Evolutionary conservation across 2,797 vertebrate species (phyloP).

Genomic region (Chelon auratus): DNA sequence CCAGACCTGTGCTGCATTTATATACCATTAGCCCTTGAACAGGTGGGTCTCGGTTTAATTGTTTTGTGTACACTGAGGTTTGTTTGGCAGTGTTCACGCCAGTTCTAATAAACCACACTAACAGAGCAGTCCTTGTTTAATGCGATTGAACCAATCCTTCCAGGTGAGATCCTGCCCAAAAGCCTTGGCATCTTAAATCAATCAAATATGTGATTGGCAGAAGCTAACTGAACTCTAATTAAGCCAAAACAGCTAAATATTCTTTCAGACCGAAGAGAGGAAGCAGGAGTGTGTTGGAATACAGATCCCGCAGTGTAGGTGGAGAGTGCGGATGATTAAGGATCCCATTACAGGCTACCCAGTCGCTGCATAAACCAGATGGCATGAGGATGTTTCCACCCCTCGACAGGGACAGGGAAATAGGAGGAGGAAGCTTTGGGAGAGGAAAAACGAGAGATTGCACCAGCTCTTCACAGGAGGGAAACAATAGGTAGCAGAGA

Average conservation of each 20-base stretch:
- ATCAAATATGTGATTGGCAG: neutral
- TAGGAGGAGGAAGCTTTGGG: constrained; percentile 8
- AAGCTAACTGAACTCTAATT: too few relatives aligned
- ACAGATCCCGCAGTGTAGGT: neutral
- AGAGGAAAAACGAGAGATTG: constrained; percentile 41
- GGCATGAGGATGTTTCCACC: constrained; percentile 30
- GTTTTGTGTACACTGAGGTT: too few relatives aligned
- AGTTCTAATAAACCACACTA: too few relatives aligned
- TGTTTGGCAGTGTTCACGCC: too few relatives aligned
- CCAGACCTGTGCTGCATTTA: too few relatives aligned
- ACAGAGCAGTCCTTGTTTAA: too few relatives aligned
- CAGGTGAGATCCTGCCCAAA: too few relatives aligned
- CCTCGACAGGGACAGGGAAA: constrained; percentile 25
- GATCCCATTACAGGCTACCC: constrained; percentile 50
- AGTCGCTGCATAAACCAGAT: constrained; percentile 57
- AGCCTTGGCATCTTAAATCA: too few relatives aligned
- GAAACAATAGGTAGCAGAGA: constrained; percentile 38
- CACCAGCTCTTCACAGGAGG: constrained; percentile 42
- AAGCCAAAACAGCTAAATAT: too few relatives aligned
- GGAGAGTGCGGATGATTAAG: constrained; percentile 45
- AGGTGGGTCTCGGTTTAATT: too few relatives aligned
- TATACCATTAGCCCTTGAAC: too few relatives aligned
- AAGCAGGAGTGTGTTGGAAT: neutral
- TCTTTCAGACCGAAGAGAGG: neutral
- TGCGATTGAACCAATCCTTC: too few relatives aligned